Evolutionary conservation across 64 coral and sea anemone species (phyloP).

Genomic region (Porites lutea): DNA sequence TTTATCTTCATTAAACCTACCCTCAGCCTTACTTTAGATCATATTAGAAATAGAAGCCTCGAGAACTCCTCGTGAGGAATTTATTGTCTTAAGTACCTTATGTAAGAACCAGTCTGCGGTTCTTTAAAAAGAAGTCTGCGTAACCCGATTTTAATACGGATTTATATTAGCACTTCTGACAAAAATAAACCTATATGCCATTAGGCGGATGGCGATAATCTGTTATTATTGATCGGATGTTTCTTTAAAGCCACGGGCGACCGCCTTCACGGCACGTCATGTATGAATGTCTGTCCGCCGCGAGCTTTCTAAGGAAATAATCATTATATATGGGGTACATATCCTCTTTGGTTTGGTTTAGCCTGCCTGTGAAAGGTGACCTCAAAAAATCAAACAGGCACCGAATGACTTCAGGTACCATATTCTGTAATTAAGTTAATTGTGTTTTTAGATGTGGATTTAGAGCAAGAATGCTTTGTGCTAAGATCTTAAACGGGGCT

Average conservation of each 20-base stretch:
- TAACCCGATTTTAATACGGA: not conserved
- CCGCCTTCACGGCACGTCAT: not conserved
- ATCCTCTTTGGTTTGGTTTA: not conserved
- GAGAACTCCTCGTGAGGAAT: too few species aligned
- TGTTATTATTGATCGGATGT: conserved; percentile 52
- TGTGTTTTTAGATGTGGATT: conserved; percentile 6
- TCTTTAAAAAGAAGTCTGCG: not conserved
- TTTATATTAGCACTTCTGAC: conserved; percentile 27
- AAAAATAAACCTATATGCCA: conserved; percentile 5
- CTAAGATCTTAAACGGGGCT: not conserved
- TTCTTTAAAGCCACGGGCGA: not conserved
- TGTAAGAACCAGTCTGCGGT: not conserved
- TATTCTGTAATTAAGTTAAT: conserved; percentile 47
- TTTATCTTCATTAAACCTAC: not conserved
- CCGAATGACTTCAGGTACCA: not conserved
- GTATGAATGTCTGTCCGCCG: not conserved
- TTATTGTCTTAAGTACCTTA: too few species aligned
- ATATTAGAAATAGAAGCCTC: too few species aligned
- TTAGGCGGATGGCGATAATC: conserved; percentile 3
- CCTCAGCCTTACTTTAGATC: not conserved
- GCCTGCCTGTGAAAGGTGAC: not conserved
- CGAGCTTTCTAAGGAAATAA: not conserved
- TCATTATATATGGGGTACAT: not conserved
- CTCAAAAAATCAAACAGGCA: not conserved
- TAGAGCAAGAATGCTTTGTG: not conserved